Percentiles rank a stretch among this genome's conserved stretches.
Conservation (phyloP, 35 echinoderm and acorn worm species). For the Patiria miniata region DNA sequence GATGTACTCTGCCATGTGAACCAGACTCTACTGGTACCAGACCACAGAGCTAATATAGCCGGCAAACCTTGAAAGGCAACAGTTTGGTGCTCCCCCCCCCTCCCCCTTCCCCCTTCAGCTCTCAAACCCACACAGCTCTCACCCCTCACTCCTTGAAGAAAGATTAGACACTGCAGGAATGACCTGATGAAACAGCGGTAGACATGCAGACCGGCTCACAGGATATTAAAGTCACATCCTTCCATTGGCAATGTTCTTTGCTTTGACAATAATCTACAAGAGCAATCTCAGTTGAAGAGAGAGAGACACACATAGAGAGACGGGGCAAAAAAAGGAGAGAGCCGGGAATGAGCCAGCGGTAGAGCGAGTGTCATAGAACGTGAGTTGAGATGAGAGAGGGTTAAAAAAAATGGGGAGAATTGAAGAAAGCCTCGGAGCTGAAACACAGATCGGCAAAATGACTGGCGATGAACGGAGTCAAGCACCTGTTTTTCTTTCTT, state of each 20-base stretch:
- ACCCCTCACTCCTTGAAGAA: not conserved
- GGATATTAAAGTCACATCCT: constrained; percentile 31
- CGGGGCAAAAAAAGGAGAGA: not conserved
- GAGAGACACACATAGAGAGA: too few relatives aligned
- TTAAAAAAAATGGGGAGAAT: not conserved
- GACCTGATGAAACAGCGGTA: not conserved
- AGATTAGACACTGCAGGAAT: constrained; percentile 6
- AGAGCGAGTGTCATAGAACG: not conserved
- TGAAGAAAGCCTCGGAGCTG: not conserved
- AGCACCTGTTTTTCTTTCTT: constrained; percentile 15
- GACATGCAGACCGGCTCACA: constrained; percentile 3
- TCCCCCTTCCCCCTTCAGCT: too few relatives aligned
- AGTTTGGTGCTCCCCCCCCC: not conserved
- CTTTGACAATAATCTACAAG: constrained; percentile 26
- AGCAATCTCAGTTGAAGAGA: not conserved
- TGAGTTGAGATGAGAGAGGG: not conserved
- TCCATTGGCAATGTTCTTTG: constrained; percentile 19
- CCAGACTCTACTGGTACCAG: not conserved
- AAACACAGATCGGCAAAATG: constrained; percentile 13
- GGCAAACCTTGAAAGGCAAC: not conserved
- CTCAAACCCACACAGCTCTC: too few relatives aligned
- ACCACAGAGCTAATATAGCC: not conserved
- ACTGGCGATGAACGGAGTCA: constrained; percentile 18
- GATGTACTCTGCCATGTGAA: not conserved
- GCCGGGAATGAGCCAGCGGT: not conserved